Conservation (phyloP, 1,140 invertebrate species). For the Drosophila sp. region DNA sequence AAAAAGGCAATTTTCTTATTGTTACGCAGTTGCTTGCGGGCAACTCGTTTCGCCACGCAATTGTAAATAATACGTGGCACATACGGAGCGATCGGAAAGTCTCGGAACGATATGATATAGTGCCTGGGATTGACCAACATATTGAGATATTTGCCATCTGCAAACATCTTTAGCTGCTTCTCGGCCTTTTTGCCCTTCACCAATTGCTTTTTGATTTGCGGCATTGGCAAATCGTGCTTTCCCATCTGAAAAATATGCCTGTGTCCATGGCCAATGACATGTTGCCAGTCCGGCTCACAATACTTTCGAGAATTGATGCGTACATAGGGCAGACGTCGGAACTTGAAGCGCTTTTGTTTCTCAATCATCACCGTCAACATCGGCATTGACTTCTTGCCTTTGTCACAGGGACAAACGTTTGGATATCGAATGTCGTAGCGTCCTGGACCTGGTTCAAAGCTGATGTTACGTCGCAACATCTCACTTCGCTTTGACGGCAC, state of each 20-base stretch:
- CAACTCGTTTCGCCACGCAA: conserved; percentile 59
- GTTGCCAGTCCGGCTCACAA: conserved; percentile 71
- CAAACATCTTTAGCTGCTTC: conserved; percentile 60
- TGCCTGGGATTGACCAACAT: conserved; percentile 64
- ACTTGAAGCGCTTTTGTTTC: conserved; percentile 66
- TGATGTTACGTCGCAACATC: conserved; percentile 42
- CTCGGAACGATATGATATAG: conserved; percentile 30
- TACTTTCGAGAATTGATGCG: conserved; percentile 39
- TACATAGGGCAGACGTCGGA: conserved; percentile 64
- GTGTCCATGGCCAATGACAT: conserved; percentile 61
- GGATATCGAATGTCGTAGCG: conserved; percentile 65
- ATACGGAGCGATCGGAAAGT: conserved; percentile 25
- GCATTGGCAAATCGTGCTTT: conserved; percentile 27
- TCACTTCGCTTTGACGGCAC: conserved; percentile 49
- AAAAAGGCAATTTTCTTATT: conserved; percentile 80
- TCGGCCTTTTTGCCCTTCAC: conserved; percentile 51
- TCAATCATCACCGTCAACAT: conserved; percentile 56
- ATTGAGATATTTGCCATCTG: conserved; percentile 72
- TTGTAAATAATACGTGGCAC: conserved; percentile 66
- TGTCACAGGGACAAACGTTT: conserved; percentile 55
- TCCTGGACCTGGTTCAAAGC: conserved; percentile 66
- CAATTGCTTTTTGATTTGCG: neutral
- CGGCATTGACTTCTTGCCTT: conserved; percentile 47
- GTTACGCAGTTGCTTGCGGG: conserved; percentile 70
- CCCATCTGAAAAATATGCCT: conserved; percentile 56